Conservation (phyloP, 2,888 invertebrate species). For the Acanthacorydalis orientalis region DNA sequence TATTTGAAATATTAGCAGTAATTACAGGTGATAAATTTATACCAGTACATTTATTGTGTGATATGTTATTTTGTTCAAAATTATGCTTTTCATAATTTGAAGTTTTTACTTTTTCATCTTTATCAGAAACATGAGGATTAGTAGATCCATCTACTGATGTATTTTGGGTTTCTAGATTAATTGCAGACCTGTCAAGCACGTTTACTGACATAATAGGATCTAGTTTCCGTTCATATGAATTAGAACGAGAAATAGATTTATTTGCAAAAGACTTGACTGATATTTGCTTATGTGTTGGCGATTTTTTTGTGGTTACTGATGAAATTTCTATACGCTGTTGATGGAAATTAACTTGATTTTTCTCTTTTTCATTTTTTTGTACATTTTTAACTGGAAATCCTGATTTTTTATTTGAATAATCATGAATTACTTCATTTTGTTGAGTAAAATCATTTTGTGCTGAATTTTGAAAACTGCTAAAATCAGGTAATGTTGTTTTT, state of each 20-base stretch:
- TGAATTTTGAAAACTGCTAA: constrained; percentile 23
- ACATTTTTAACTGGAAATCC: no score
- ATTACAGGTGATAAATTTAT: no score
- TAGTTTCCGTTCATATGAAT: constrained; percentile 1
- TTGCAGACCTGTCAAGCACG: background rate
- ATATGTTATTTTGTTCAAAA: no score
- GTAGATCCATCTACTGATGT: background rate
- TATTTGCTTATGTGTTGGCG: background rate
- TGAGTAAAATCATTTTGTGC: background rate
- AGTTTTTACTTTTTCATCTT: no score
- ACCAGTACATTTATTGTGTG: no score
- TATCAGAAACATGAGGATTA: no score
- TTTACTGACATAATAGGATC: background rate
- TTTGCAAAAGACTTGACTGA: constrained; percentile 6
- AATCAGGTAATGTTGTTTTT: constrained; percentile 26
- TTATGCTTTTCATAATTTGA: no score
- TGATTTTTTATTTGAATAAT: constrained; percentile 1
- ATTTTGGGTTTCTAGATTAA: background rate
- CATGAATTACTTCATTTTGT: background rate
- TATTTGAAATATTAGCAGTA: no score
- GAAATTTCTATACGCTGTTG: background rate
- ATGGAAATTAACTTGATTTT: background rate
- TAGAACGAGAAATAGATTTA: constrained; percentile 4
- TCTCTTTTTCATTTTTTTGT: background rate
- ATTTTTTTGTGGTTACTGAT: background rate